Base-by-base conservation (phyloP, 2,113 vertebrate genomes). In the Echinops telfairi region DNA sequence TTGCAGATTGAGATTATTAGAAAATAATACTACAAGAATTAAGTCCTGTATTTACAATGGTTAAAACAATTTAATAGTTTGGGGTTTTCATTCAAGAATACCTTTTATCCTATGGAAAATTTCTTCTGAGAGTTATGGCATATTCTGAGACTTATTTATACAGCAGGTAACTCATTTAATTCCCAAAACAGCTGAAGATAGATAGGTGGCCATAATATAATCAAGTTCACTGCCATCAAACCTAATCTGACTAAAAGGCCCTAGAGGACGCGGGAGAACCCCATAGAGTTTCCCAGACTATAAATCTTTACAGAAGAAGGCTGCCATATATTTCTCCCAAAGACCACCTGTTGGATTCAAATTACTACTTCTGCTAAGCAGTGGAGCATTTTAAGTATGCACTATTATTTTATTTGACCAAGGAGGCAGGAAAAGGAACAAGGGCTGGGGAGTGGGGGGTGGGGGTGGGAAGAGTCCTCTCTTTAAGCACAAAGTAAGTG, bases 1-100 rank as follows among this genome's bases (percentile, higher is more conserved):
- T 84, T 83, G 76, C 85, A 93, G 95, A 96, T 88, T 96, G 85
- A 98, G 95, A 94, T 93, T 92, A 89, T 96, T 97, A 93, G 92
- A 91, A 96, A 96, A 91, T 89, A 95, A 96, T 96, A 97, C 86
- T 89, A 96, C 84, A 73, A 75, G 7, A 88, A 96, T 88, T 84
- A n/a, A 83, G 60, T 96, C 86, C 81, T 84, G 68, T 85, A 71
- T 68, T 95, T 95, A 90, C 79, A 81, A 91, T 95, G 47, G 89
- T n/a, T 62, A 71, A 75, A 91, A 57, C 83, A 95, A 91, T 89
- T 89, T 66, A 83, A 33, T 80, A 86, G 43, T 27, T 90, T 68
- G 19, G 60, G 20, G n/a, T 88, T 84, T 93, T 92, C 77, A 88
- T 79, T 66, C 58, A 95, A 90, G 53, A 88, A 90, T 0, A 20